Evolutionary conservation across 92 coral and sea anemone genomes (phyloP).

Genomic region (Zoanthus sociatus): DNA sequence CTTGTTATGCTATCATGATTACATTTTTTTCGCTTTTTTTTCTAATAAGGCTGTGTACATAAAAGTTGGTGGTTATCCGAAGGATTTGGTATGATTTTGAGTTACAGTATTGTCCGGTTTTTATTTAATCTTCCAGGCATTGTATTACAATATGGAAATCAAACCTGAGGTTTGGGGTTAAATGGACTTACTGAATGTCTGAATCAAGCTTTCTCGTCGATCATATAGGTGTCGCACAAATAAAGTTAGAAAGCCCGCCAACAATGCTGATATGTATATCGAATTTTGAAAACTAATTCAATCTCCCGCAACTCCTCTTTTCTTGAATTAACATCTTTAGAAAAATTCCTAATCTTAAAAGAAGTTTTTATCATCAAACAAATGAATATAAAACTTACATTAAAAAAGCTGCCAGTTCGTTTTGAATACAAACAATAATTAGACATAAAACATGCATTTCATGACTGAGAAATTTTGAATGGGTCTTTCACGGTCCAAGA

Average conservation of each 20-base stretch:
- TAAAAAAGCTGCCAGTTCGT: constrained; percentile 3
- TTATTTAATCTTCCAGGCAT: neutral
- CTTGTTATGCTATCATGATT: neutral
- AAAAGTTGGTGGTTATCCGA: neutral
- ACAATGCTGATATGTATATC: neutral
- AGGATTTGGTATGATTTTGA: neutral
- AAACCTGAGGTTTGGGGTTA: constrained; percentile 10
- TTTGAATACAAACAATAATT: constrained; percentile 19
- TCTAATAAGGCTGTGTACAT: neutral
- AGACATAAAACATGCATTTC: constrained; percentile 18
- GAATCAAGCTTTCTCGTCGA: neutral
- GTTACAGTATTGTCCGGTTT: neutral
- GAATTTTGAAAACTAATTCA: neutral
- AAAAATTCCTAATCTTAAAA: neutral
- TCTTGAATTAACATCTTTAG: neutral
- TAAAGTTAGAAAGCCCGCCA: neutral
- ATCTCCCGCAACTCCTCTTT: neutral
- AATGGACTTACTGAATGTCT: constrained; percentile 7
- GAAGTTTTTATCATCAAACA: neutral
- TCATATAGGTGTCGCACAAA: neutral
- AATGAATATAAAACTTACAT: neutral
- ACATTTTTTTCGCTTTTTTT: neutral
- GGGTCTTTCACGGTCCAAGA: neutral
- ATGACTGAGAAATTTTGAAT: constrained; percentile 29
- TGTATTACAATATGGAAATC: constrained; percentile 33